Conservation (phyloP, 1,140 invertebrate genomes). For the Berghia stephanieae region DNA sequence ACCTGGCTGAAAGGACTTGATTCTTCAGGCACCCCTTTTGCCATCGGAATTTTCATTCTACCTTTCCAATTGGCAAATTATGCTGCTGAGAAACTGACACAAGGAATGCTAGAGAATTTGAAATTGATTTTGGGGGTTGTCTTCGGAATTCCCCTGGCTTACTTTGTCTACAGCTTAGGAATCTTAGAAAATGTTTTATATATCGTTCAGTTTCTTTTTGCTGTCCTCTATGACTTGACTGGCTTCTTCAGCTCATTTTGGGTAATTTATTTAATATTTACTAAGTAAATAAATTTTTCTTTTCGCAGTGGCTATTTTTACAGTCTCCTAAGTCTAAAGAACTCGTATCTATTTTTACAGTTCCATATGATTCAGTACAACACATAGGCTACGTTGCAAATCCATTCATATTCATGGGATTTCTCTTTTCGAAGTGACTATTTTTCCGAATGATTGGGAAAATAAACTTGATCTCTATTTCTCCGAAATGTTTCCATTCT, state of each 20-base stretch:
- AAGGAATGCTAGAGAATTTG: slow-evolving; percentile 56
- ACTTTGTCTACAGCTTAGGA: slow-evolving; percentile 63
- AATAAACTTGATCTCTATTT: too few relatives aligned
- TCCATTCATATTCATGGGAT: too few relatives aligned
- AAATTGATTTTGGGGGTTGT: slow-evolving; percentile 54
- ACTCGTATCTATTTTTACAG: too few relatives aligned
- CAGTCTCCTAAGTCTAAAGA: too few relatives aligned
- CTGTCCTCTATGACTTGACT: slow-evolving; percentile 56
- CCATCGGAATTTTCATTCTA: slow-evolving; percentile 76
- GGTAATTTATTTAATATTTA: slow-evolving; percentile 62
- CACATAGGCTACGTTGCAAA: too few relatives aligned
- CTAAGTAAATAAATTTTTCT: too few relatives aligned
- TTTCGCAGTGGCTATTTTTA: too few relatives aligned
- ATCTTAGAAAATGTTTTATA: slow-evolving; percentile 57
- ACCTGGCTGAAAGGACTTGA: slow-evolving; percentile 74
- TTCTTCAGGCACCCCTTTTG: slow-evolving; percentile 68
- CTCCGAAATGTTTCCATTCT: too few relatives aligned
- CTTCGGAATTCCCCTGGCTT: slow-evolving; percentile 51
- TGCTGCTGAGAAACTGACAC: slow-evolving; percentile 77
- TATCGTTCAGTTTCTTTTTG: slow-evolving; percentile 46
- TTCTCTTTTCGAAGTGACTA: too few relatives aligned
- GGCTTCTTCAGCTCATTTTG: slow-evolving; percentile 62
- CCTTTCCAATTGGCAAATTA: slow-evolving; percentile 77
- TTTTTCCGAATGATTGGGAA: too few relatives aligned
- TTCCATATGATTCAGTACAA: too few relatives aligned